Base-by-base conservation (phyloP, 2,888 invertebrate species). In the Caprella mutica region DNA sequence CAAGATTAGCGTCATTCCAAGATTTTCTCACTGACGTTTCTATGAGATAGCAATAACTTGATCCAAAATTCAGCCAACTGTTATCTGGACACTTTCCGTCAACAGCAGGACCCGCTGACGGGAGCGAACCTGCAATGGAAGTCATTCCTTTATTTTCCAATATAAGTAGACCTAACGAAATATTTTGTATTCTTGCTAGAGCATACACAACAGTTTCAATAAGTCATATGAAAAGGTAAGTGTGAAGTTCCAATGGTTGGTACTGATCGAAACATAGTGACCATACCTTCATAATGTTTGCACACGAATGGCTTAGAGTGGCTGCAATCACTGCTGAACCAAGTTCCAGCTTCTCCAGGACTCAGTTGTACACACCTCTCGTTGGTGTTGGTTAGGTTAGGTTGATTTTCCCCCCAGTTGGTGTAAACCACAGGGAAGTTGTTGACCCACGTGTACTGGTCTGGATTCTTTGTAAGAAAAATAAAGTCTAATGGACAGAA, bases 31-130 rank as follows among this genome's bases (percentile, higher is more conserved):
- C 19, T 4, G 38, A 24, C 5, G 24, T 46, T 33, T 43, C 38
- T 14, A 61, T 19, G 19, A 51, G 53, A 40, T 61, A 61, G 33
- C 60, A 61, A 46, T 51, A 61, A 19, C 56, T 33, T 8, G 57
- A 56, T 3, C 57, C 57, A 8, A 61, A 53, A 43, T 61, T 55
- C 40, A 35, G 27, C 60, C 60, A 61, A 23, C 44, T 39, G 9
- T n/a, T 6, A 17, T 43, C 33, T 1, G 60, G 56, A 17, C 60
- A 61, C 33, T 12, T 6, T 26, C 60, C 60, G 12, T 35, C 52
- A 14, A 46, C 23, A 5, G 60, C 52, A 6, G 57, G 54, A 33
- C 57, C 60, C 1, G 57, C 50, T 5, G 60, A 55, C 12, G 56
- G 56, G 9, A 33, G n/a, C n/a, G n/a, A n/a, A n/a, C n/a, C n/a